Base-by-base conservation (phyloP, 2,113 vertebrate genomes). In the Rousettus leschenaultii region DNA sequence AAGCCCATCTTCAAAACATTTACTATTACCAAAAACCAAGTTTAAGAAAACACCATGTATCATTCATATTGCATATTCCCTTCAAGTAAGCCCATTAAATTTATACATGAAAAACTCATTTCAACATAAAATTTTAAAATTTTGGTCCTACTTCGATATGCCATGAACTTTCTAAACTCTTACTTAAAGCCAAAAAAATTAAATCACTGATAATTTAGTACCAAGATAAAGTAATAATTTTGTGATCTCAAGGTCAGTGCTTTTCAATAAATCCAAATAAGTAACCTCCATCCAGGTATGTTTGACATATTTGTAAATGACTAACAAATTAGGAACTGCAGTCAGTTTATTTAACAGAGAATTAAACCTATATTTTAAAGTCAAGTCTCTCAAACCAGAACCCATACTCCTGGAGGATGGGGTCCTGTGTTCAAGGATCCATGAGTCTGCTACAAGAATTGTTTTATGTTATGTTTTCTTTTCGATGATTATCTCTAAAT, bases 1-100 rank as follows among this genome's bases (percentile, higher is more conserved):
- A 96, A 96, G 87, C 26, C 87, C 86, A 97, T 97, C 97, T 94
- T 95, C 94, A 89, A 94, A 95, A 93, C 73, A 95, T 82, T 96
- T 86, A 93, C 38, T 48, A 86, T 45, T 66, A 85, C 10, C 26
- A 35, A 82, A 95, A 88, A 92, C 59, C 22, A 90, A 84, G 59
- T 74, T 73, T 78, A 91, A 94, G 35, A 93, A 97, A 96, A 93
- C 7, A 91, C 7, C 9, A 92, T 38, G 40, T 55, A 85, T 86
- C 75, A 74, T 77, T 87, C 33, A 82, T 66, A 87, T 61, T 30
- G 14, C 6, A 65, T 40, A 91, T 89, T 89, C 38, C 22, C 30
- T 91, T 86, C 57, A 95, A 96, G 71, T 86, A 80, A 85, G 22
- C 43, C 94, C 65, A 57, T 73, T 92, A 63, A 79, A 43, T 89